phyloP scores from a whole-genome alignment of 2,113 vertebrate species.

The Madoqua kirkii region DNA sequence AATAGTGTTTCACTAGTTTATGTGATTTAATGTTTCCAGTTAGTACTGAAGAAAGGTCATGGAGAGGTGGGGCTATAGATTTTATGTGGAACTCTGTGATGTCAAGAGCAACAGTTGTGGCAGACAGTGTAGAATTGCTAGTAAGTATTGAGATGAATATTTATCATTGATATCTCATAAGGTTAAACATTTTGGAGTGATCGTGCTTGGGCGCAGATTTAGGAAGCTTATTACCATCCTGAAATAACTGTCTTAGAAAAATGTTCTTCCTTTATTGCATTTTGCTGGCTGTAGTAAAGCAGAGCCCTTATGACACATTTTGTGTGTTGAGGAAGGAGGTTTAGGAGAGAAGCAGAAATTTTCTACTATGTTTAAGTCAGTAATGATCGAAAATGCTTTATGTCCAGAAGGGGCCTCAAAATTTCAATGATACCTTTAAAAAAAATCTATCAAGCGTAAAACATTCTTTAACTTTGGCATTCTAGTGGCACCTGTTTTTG shows the following conservation, averaged over 20 bases:
- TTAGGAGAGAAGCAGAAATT: not conserved
- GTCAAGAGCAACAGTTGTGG: constrained; percentile 70
- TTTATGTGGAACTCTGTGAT: constrained; percentile 34
- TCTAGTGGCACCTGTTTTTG: not conserved
- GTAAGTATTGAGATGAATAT: constrained; percentile 66
- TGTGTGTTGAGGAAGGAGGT: not conserved
- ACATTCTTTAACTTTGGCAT: not conserved
- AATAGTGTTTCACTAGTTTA: not conserved
- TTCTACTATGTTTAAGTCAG: not conserved
- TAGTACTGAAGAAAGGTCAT: constrained; percentile 40
- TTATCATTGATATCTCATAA: constrained; percentile 65
- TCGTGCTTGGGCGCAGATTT: constrained; percentile 64
- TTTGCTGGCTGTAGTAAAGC: constrained; percentile 13
- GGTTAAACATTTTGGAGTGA: constrained; percentile 71
- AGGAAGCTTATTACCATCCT: constrained; percentile 70
- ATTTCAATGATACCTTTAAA: not conserved
- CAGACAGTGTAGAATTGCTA: constrained; percentile 62
- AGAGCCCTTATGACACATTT: not conserved
- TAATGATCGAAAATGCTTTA: not conserved
- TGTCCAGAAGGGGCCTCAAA: not conserved
- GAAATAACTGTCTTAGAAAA: constrained; percentile 72
- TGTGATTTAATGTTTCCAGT: constrained; percentile 2
- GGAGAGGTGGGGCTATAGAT: constrained; percentile 21
- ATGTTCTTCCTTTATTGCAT: constrained; percentile 70
- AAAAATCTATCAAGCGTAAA: not conserved